phyloP scores from a whole-genome alignment of 2,888 invertebrate species.

The Psylliodes chrysocephalus region DNA sequence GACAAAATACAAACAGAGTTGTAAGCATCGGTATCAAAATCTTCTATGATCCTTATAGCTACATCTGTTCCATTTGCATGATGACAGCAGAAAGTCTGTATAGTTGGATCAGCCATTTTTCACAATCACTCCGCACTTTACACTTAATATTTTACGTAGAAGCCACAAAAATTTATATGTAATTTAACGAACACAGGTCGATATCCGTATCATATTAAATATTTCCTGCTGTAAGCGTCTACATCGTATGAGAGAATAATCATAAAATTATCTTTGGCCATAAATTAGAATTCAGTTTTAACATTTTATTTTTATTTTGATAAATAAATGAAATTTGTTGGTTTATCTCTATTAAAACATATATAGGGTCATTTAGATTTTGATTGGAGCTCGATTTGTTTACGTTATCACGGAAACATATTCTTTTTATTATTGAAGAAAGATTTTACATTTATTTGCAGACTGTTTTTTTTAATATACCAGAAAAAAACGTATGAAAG shows the following conservation, averaged over 20 bases:
- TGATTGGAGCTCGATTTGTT: too few species aligned
- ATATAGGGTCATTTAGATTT: slow-evolving; percentile 13
- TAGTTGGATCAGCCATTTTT: slow-evolving; percentile 82
- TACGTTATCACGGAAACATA: too few species aligned
- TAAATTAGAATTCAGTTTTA: not conserved
- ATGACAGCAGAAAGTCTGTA: slow-evolving; percentile 84
- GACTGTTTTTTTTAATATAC: too few species aligned
- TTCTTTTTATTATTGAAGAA: too few species aligned
- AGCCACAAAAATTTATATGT: slow-evolving; percentile 2
- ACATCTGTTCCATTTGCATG: slow-evolving; percentile 73
- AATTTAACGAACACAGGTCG: not conserved
- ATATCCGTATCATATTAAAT: not conserved
- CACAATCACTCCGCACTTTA: slow-evolving; percentile 4
- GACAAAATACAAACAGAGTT: slow-evolving; percentile 80
- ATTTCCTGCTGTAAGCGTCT: not conserved
- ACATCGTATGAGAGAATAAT: not conserved
- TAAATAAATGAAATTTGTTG: not conserved
- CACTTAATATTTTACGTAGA: slow-evolving; percentile 8
- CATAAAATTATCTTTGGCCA: not conserved
- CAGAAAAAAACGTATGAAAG: too few species aligned
- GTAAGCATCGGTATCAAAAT: slow-evolving; percentile 80
- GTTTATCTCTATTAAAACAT: not conserved
- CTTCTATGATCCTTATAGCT: slow-evolving; percentile 74
- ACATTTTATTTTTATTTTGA: slow-evolving; percentile 1
- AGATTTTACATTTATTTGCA: too few species aligned